Conservation (phyloP, 2,888 invertebrate genomes). For the Stenodera caucasica region DNA sequence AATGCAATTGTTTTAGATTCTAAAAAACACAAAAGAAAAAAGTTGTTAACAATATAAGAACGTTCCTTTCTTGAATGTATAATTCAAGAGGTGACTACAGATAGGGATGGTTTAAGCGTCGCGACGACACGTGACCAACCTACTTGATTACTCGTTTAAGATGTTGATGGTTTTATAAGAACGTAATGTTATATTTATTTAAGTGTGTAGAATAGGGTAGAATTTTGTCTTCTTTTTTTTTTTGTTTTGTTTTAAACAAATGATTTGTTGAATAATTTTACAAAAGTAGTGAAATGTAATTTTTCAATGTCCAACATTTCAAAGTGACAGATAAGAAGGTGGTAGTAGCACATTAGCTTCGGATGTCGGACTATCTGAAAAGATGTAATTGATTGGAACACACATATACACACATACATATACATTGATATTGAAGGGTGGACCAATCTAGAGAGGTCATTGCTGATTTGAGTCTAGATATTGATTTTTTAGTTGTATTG, state of each 20-base stretch:
- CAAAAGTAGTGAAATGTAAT: background rate
- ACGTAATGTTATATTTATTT: background rate
- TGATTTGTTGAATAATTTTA: background rate
- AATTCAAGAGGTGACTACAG: conserved; percentile 25
- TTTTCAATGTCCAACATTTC: background rate
- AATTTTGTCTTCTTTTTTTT: too few species aligned
- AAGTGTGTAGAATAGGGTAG: background rate
- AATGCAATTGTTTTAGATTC: background rate
- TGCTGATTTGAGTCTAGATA: background rate
- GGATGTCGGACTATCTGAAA: background rate
- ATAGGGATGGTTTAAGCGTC: conserved; percentile 31
- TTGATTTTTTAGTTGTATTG: conserved; percentile 2
- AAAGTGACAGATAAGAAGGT: conserved; percentile 5
- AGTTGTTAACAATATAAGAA: conserved; percentile 5
- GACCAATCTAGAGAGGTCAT: background rate
- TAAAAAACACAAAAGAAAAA: background rate
- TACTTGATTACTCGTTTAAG: conserved; percentile 11
- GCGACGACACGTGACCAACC: conserved; percentile 35
- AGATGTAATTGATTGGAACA: conserved; percentile 5
- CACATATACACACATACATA: background rate
- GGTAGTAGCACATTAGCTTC: background rate
- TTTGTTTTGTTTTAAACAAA: too few species aligned
- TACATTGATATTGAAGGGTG: background rate
- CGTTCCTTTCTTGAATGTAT: conserved; percentile 28
- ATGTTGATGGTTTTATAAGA: background rate